phyloP scores from a whole-genome alignment of 2,113 vertebrate genomes.

The Porphyrio hochstetteri region DNA sequence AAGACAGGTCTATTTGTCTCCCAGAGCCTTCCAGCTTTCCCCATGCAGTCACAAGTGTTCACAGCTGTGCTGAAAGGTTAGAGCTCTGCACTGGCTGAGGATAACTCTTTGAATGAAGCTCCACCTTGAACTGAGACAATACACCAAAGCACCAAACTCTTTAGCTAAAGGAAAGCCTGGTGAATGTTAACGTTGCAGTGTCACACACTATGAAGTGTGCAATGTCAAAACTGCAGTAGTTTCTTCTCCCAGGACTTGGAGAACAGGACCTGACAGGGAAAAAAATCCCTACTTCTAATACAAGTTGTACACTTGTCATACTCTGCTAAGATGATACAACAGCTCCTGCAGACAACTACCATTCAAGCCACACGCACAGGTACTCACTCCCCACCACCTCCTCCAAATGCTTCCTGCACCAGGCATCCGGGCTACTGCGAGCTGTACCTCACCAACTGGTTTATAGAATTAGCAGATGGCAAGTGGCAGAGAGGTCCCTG shows the following conservation, averaged over 20 bases:
- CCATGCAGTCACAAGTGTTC: background rate
- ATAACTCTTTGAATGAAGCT: background rate
- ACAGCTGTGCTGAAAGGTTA: background rate
- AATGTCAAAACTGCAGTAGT: background rate
- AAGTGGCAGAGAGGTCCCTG: background rate
- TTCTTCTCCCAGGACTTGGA: background rate
- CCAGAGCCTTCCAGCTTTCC: background rate
- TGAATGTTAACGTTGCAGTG: background rate
- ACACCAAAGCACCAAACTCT: background rate
- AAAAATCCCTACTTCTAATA: background rate
- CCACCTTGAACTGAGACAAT: background rate
- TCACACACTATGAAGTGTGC: background rate
- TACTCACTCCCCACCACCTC: background rate
- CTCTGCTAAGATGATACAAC: background rate
- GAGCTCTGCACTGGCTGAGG: background rate
- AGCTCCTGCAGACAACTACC: background rate
- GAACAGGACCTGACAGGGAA: background rate
- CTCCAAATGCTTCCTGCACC: background rate
- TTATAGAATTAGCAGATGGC: background rate
- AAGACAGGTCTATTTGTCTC: background rate
- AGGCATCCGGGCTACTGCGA: background rate
- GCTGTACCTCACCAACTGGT: background rate
- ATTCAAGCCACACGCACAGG: background rate
- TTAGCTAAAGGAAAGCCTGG: background rate
- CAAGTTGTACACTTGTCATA: background rate